Conservation (phyloP, 2,113 vertebrate species). For the Gnathonemus echidnorhynchus region DNA sequence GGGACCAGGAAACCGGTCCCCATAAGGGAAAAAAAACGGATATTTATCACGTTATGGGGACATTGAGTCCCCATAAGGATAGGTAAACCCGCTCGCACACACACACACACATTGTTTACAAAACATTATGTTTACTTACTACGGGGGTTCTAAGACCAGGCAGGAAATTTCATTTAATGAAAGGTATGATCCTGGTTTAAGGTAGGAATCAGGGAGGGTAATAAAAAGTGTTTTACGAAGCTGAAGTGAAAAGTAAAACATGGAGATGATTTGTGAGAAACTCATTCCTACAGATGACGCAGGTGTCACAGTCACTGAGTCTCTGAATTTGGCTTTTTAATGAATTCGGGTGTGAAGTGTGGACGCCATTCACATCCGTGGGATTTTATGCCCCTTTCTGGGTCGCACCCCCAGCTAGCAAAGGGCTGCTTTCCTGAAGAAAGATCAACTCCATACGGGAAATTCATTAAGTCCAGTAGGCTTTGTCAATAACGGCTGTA, state of each 20-base stretch:
- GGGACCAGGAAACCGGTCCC: too few relatives aligned
- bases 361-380: background rate
- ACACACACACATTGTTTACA: background rate
- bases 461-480: background rate
- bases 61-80: too few relatives aligned
- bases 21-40: too few relatives aligned
- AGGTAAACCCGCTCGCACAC: background rate
- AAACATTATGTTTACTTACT: background rate
- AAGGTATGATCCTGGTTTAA: background rate
- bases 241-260: background rate
- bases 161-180: background rate
- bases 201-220: background rate
- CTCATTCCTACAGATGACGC: background rate
- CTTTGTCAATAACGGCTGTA: slow-evolving; percentile 8
- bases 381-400: background rate
- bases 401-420: background rate
- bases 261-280: background rate
- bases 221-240: background rate
- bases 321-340: background rate
- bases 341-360: background rate
- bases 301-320: background rate
- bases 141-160: background rate
- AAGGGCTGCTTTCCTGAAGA: background rate
- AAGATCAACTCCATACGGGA: background rate
- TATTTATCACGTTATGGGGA: too few relatives aligned